Conservation (phyloP, 1,140 invertebrate genomes). For the Drosophila bocki region DNA sequence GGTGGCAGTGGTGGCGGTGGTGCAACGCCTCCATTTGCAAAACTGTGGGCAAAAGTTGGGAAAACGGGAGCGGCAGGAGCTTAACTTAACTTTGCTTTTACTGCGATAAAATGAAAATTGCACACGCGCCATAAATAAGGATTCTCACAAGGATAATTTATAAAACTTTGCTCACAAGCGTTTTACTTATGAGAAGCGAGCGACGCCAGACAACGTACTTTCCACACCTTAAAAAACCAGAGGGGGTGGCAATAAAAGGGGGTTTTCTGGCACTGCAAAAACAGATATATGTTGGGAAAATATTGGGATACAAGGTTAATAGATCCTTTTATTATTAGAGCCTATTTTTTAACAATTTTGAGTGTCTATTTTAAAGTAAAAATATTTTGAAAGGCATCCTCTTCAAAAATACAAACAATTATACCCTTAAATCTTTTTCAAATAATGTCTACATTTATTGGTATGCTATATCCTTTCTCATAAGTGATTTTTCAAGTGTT, state of each 20-base stretch:
- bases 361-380: not conserved
- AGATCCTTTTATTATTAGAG: not conserved
- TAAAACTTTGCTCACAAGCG: slow-evolving; percentile 83
- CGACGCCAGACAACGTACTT: slow-evolving; percentile 64
- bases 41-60: slow-evolving; percentile 65
- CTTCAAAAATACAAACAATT: too few species aligned
- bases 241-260: not conserved
- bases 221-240: slow-evolving; percentile 27
- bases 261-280: not conserved
- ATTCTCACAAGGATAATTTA: slow-evolving; percentile 85
- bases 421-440: too few species aligned
- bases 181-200: slow-evolving; percentile 82
- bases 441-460: too few species aligned
- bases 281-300: not conserved
- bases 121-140: slow-evolving; percentile 85
- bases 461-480: too few species aligned
- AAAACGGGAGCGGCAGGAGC: slow-evolving; percentile 53
- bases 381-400: not conserved
- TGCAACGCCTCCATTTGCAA: slow-evolving; percentile 74
- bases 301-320: not conserved
- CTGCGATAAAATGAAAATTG: slow-evolving; percentile 85
- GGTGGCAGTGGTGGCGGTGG: slow-evolving; percentile 25
- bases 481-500: too few species aligned
- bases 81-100: slow-evolving; percentile 84
- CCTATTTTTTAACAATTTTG: not conserved